These are phyloP conservation scores for Ochotona princeps DNA, from an alignment of 2,113 vertebrate species.

Conservation along the genomic window DNA sequence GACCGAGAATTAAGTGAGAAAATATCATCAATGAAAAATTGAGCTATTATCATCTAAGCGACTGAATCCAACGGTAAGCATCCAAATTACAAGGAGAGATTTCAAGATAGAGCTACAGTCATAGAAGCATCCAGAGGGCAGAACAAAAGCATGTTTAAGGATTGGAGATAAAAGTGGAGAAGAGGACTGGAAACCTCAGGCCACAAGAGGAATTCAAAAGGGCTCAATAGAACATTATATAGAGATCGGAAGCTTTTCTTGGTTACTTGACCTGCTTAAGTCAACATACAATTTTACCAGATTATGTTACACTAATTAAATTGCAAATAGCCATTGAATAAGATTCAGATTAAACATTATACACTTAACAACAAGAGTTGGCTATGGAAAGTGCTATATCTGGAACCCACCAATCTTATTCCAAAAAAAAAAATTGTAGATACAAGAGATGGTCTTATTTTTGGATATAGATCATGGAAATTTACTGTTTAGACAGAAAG, in stretches of 20 bases:
- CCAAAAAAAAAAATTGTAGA: background rate
- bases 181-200: background rate
- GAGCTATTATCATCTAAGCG: background rate
- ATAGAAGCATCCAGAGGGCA: background rate
- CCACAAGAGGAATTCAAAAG: background rate
- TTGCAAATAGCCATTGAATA: background rate
- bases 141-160: background rate
- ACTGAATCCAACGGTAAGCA: background rate
- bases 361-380: background rate
- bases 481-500: background rate
- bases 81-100: background rate
- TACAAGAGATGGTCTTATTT: background rate
- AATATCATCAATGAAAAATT: background rate
- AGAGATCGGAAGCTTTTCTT: background rate
- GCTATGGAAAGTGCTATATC: background rate
- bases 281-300: background rate
- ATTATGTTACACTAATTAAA: background rate
- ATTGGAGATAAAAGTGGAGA: background rate
- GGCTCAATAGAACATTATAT: background rate
- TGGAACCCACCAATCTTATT: background rate
- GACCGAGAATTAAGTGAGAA: background rate
- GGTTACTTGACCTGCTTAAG: too few species aligned
- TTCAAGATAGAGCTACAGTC: background rate
- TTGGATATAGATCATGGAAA: background rate
- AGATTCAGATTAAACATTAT: background rate